Percentiles rank a stretch among this genome's conserved stretches.
Conservation (phyloP, 1,140 invertebrate genomes). For the Apis cerana region DNA sequence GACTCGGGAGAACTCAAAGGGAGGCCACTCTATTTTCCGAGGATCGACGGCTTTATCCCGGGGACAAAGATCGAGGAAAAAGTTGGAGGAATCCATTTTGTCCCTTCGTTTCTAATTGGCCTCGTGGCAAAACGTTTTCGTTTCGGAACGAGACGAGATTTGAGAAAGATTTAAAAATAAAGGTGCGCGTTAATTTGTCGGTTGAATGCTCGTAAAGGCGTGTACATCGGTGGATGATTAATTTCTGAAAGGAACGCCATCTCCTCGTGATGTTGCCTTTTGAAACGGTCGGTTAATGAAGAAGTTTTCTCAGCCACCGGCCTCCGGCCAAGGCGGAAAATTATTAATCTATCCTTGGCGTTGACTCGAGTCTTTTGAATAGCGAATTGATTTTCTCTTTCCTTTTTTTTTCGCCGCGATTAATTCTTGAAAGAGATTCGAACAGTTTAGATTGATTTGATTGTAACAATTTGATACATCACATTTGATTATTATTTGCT, state of each 20-base stretch:
- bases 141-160: not conserved
- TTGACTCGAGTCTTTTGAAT: not conserved
- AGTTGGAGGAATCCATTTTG: not conserved
- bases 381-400: too few species aligned
- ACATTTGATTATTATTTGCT: too few species aligned
- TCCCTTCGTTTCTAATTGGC: not conserved
- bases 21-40: conserved; percentile 5
- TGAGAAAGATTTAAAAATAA: not conserved
- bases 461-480: too few species aligned
- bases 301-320: conserved; percentile 14
- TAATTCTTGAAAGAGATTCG: too few species aligned
- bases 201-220: not conserved
- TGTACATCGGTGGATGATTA: conserved; percentile 17
- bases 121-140: not conserved
- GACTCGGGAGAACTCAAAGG: conserved; percentile 22
- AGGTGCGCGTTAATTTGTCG: conserved; percentile 4
- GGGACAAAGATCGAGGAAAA: not conserved
- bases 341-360: conserved; percentile 34
- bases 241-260: not conserved
- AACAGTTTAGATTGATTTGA: too few species aligned
- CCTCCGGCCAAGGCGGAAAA: not conserved
- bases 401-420: too few species aligned
- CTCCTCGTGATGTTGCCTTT: not conserved
- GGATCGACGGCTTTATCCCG: not conserved
- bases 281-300: conserved; percentile 37